phyloP scores from a whole-genome alignment of 1,140 invertebrate genomes.

The Drusus annulatus region DNA sequence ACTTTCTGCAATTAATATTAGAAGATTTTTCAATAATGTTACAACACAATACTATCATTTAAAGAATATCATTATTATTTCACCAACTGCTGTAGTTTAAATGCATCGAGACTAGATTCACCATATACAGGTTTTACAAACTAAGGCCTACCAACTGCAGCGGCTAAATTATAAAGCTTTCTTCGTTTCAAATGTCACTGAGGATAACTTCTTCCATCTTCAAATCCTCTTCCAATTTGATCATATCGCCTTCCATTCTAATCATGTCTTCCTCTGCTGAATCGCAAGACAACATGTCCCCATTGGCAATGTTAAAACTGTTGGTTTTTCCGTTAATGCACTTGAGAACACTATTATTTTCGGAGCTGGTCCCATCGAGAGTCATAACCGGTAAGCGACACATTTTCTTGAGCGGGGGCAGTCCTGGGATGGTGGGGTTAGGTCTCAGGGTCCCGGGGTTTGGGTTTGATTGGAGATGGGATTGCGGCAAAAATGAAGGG shows the following conservation, averaged over 20 bases:
- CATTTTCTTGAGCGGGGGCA: slow-evolving; percentile 18
- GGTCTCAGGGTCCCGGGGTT: slow-evolving; percentile 34
- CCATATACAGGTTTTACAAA: neutral
- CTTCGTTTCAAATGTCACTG: no score
- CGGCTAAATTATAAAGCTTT: neutral
- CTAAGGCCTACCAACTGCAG: neutral
- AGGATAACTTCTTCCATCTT: no score
- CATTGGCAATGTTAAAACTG: neutral
- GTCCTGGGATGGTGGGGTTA: neutral
- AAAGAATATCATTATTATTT: no score
- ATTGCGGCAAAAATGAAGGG: no score
- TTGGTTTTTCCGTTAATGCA: slow-evolving; percentile 19
- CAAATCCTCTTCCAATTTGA: neutral
- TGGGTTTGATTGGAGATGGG: no score
- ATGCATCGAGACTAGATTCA: no score
- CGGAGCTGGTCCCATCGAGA: neutral
- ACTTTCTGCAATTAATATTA: no score
- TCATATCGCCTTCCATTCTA: slow-evolving; percentile 28
- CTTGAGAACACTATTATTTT: slow-evolving; percentile 2
- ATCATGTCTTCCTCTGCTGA: slow-evolving; percentile 14
- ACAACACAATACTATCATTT: no score
- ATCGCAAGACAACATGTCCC: slow-evolving; percentile 13
- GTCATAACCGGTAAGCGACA: slow-evolving; percentile 17
- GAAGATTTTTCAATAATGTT: no score
- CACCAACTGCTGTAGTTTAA: no score